Base-by-base conservation (phyloP, 2,888 invertebrate genomes). In the Steinernema hermaphroditum region DNA sequence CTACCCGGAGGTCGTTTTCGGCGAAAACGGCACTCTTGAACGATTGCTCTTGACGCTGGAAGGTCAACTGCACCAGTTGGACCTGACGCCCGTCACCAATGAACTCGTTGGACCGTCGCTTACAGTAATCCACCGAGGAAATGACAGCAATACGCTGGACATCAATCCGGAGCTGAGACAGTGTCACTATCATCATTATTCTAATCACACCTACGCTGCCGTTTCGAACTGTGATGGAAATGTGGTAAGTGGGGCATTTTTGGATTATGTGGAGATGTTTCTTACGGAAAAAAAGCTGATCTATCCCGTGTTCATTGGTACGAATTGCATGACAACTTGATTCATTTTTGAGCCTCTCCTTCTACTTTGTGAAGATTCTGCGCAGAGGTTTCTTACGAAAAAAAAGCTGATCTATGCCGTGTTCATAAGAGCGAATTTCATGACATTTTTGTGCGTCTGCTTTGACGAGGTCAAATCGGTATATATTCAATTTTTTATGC, bases 211-310 rank as follows among this genome's bases (percentile, higher is more conserved):
- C 37, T 75, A 77, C 68, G 85, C 85, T n/a, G 82, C 86, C 44
- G 80, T 86, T 54, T 81, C 81, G 49, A 85, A 80, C 68, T 86
- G 86, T 74, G 86, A 84, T 73, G 83, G 79, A 1, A 72, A 76
- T 76, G 74, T 85, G 71, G 85, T 85, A 72, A 74, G 82, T 77
- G 8, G 8, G 27, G 32, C 12, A 57, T 14, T n/a, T 24, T 69
- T 29, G 4, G 43, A 41, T 49, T 43, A n/a, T n/a, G n/a, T n/a
- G n/a, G n/a, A n/a, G n/a, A n/a, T n/a, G n/a, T n/a, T n/a, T n/a
- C n/a, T n/a, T n/a, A n/a, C n/a, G n/a, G n/a, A n/a, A n/a, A n/a
- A n/a, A n/a, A n/a, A n/a, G n/a, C n/a, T n/a, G n/a, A n/a, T n/a
- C n/a, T n/a, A n/a, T n/a, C n/a, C n/a, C n/a, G n/a, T n/a, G n/a